Conservation (phyloP, 2,113 vertebrate genomes). For the Saguinus midas region DNA sequence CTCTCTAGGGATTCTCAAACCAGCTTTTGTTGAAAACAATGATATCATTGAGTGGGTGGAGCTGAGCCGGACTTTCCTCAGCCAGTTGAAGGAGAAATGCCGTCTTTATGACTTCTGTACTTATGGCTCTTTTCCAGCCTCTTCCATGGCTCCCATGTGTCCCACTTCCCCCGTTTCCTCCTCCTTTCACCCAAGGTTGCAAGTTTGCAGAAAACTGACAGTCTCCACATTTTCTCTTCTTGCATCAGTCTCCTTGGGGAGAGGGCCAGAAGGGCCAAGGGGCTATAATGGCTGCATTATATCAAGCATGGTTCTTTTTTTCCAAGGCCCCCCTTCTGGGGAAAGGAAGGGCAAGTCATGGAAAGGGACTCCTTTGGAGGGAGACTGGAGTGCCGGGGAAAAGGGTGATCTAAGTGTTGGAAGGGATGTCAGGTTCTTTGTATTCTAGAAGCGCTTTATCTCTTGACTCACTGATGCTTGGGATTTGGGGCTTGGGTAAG, state of each 20-base stretch:
- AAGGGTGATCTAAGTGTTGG: slow-evolving; percentile 30
- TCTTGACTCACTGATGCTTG: neutral
- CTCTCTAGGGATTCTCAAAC: slow-evolving; percentile 48
- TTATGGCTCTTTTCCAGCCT: slow-evolving; percentile 79
- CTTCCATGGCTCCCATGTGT: neutral
- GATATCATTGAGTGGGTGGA: slow-evolving; percentile 79
- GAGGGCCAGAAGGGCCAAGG: slow-evolving; percentile 34
- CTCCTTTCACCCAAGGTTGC: slow-evolving; percentile 76
- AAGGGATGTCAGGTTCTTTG: neutral
- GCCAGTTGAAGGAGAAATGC: slow-evolving; percentile 69
- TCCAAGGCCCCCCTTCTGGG: neutral
- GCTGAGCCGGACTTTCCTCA: neutral
- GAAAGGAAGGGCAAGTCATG: neutral
- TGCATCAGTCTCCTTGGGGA: slow-evolving; percentile 28
- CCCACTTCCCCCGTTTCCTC: neutral
- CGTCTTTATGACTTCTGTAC: slow-evolving; percentile 80
- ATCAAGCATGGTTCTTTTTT: slow-evolving; percentile 15
- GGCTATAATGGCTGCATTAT: slow-evolving; percentile 59
- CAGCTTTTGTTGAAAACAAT: slow-evolving; percentile 76
- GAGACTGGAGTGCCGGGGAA: neutral
- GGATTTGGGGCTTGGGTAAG: neutral
- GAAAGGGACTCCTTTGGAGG: slow-evolving; percentile 26
- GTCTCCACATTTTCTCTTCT: slow-evolving; percentile 49
- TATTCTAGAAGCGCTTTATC: slow-evolving; percentile 9
- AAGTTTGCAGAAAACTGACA: slow-evolving; percentile 83